Evolutionary conservation across 2,113 vertebrate species (phyloP).

Genomic region (Trematomus loennbergii): DNA sequence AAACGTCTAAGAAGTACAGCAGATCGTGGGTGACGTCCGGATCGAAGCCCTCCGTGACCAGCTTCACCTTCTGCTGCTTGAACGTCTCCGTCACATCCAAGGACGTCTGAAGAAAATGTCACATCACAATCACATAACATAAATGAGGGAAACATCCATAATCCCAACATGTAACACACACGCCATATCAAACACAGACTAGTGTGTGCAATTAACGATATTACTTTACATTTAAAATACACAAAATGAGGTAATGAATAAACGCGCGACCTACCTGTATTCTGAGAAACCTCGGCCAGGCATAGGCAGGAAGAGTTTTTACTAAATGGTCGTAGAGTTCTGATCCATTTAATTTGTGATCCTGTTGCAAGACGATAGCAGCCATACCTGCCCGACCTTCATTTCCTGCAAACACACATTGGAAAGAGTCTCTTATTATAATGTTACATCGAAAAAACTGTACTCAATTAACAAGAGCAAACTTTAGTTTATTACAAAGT

Average conservation of each 20-base stretch:
- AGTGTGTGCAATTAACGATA: no score
- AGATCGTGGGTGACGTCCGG: conserved; percentile 70
- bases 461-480: no score
- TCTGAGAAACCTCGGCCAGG: conserved; percentile 77
- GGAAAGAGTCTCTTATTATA: neutral
- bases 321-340: conserved; percentile 79
- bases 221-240: no score
- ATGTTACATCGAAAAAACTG: no score
- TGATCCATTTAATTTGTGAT: conserved; percentile 75
- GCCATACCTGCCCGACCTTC: conserved; percentile 92
- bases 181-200: no score
- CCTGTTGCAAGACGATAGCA: conserved; percentile 83
- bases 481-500: no score
- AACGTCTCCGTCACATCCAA: conserved; percentile 89
- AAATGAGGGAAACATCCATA: no score
- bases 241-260: neutral
- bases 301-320: conserved; percentile 82
- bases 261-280: conserved; percentile 69
- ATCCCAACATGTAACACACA: no score
- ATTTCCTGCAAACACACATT: conserved; percentile 79
- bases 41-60: conserved; percentile 86
- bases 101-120: conserved; percentile 71
- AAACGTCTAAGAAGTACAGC: conserved; percentile 84
- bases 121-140: no score
- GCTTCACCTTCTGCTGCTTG: conserved; percentile 88